Evolutionary conservation across 35 echinoderm and acorn worm species (phyloP).

Genomic region (Lytechinus variegatus): DNA sequence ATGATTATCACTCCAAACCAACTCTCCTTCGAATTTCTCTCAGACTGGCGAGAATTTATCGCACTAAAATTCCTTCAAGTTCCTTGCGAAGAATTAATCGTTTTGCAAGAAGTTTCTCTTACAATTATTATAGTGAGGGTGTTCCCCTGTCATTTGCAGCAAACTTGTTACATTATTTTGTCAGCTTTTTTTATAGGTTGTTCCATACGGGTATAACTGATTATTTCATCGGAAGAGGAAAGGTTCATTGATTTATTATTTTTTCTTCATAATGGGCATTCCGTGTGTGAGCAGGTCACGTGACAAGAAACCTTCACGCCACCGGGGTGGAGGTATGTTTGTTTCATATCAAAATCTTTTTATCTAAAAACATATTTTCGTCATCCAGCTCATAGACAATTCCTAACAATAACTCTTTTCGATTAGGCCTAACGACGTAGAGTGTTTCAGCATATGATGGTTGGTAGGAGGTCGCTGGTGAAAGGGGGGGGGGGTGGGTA

Average conservation of each 20-base stretch:
- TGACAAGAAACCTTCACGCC: background rate
- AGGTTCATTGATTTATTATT: background rate
- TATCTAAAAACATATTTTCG: background rate
- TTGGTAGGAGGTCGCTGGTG: background rate
- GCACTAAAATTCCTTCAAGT: conserved; percentile 1
- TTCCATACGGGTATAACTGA: background rate
- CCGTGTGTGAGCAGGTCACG: background rate
- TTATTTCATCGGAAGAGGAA: background rate
- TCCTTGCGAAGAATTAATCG: background rate
- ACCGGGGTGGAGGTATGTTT: background rate
- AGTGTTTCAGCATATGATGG: background rate
- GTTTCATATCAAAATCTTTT: background rate
- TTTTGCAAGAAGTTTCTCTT: background rate
- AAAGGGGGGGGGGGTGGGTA: background rate
- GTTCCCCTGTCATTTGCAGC: background rate
- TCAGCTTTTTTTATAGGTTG: background rate
- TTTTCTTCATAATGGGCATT: background rate
- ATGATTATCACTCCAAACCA: conserved; percentile 35
- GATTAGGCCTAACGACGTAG: background rate
- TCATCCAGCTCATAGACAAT: background rate
- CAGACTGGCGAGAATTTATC: conserved; percentile 35
- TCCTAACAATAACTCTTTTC: background rate
- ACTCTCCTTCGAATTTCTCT: background rate
- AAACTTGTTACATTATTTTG: background rate
- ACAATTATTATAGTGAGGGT: background rate